Base-by-base conservation (phyloP, 2,113 vertebrate genomes). In the Cairina moschata region DNA sequence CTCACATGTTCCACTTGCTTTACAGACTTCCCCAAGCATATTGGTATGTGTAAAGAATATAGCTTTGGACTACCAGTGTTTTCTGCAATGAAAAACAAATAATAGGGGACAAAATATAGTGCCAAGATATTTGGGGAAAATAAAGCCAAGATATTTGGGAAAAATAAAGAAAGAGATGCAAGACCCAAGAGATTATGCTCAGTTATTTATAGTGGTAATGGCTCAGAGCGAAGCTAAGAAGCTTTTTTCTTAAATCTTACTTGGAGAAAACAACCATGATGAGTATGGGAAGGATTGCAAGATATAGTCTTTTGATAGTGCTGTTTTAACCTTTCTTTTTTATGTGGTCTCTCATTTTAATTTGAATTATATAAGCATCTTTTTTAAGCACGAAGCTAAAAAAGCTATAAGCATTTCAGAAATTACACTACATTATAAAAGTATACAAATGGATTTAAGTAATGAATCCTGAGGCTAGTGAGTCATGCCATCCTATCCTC, bases 401-500 rank as follows among this genome's bases (percentile, higher is more conserved):
- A 92, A 77, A 36, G n/a, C 18, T 67, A 44, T 54, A 88, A 79
- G 11, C 8, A 86, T 58, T 91, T 92, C 58, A 87, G 66, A 96
- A 96, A 85, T 92, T 55, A 63, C 14, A 25, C 17, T 84, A n/a
- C 36, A 66, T 32, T 90, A 54, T 79, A 56, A 38, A 86, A 87
- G 36, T 40, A 87, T 44, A 76, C 34, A 69, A 96, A 92, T 78
- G 29, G 46, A 75, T 88, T 81, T 77, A 80, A 80, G 75, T 78
- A 88, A 83, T 83, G 85, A 74, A 78, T 93, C 38, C 52, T 69
- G 44, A 91, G 48, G 76, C 42, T 52, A 4, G 2, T 93, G 86
- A 96, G 69, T 96, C 92, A 95, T 87, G 31, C 36, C 54, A 59
- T 50, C n/a, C 44, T 89, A 79, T 80, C 66, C 73, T 86, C 69